Base-by-base conservation (phyloP, 2,797 vertebrate species). In the Sciurus carolinensis region DNA sequence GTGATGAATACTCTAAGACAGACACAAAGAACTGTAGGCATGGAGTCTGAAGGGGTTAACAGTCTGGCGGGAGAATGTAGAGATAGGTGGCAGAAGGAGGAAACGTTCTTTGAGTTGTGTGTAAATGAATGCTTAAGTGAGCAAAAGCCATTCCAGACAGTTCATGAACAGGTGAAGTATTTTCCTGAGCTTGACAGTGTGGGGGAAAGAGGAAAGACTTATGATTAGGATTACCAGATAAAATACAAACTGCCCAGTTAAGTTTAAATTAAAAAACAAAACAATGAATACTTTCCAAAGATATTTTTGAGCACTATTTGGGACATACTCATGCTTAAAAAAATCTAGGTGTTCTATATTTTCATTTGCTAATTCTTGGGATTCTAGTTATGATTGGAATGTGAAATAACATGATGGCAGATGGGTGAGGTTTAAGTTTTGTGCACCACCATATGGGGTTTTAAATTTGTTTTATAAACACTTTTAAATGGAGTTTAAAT, bases 351-450 rank as follows among this genome's bases (percentile, higher is more conserved):
- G 39, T 87, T 71, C 52, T 76, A 18, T 28, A 57, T 64, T 77
- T 92, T 75, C 22, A 87, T 88, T 93, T 77, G 14, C 39, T 73
- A 81, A 91, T 91, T 88, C 33, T 88, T 81, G 12, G 11, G n/a
- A 72, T 81, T 14, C 52, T 73, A 77, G 47, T 36, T 47, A 77
- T 13, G 18, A 84, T 42, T 36, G 4, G 39, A 86, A 39, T 62
- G 17, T 83, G 75, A 72, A 79, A 90, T 62, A 88, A 77, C 76
- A 90, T n/a, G n/a, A 30, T 80, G 42, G 52, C 42, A 69, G 33
- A 50, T 81, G 36, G 36, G 36, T 36, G 36, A 36, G 36, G 36
- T 36, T 36, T 36, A 36, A 36, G 36, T 36, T 36, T 36, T 64
- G 57, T 54, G 47, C 10, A 66, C 17, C 36, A 47, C 69, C 39